Percentiles rank a stretch among this genome's conserved stretches.
Evolutionary conservation across 2,797 vertebrate genomes (phyloP).

Genomic region (Lutjanus argentimaculatus): DNA sequence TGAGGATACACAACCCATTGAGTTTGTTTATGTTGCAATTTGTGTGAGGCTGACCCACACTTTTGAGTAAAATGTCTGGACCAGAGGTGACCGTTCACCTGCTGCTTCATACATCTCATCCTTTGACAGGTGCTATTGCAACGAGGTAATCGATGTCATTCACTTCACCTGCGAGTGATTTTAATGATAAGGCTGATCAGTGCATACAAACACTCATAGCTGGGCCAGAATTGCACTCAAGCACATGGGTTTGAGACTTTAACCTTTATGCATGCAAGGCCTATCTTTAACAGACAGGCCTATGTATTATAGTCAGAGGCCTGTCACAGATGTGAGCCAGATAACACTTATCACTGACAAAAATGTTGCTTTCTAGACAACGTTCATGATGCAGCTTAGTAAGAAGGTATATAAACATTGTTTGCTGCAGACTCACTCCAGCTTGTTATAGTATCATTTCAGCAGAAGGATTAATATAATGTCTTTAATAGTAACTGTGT

Average conservation of each 20-base stretch:
- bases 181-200: no score
- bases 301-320: conserved; percentile 11
- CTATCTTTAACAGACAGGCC: conserved; percentile 1
- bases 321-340: conserved; percentile 28
- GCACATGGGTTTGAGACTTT: neutral
- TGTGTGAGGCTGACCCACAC: no score
- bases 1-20: no score
- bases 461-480: neutral
- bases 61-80: no score
- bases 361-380: neutral
- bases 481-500: no score
- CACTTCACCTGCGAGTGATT: no score
- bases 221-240: neutral
- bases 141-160: no score
- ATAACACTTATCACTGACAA: neutral
- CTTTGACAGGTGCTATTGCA: no score
- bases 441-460: neutral
- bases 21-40: no score
- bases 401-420: no score
- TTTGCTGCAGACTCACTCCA: neutral
- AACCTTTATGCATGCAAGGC: conserved; percentile 2
- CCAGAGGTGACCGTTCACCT: no score
- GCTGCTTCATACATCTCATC: no score
- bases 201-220: neutral
- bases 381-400: neutral